Conservation (phyloP, 1,140 invertebrate genomes). For the Acyrthosiphon pisum region DNA sequence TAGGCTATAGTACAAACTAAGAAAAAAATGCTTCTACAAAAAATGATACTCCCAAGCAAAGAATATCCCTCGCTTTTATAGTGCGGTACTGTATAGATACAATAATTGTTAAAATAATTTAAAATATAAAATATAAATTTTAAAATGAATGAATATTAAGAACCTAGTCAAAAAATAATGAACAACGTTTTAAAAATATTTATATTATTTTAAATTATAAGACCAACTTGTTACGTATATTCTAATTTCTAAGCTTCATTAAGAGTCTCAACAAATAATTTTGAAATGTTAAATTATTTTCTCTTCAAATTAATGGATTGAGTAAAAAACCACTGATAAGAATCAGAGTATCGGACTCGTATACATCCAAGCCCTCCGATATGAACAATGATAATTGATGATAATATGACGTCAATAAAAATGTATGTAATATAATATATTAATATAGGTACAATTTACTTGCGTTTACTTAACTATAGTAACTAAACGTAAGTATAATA, state of each 20-base stretch:
- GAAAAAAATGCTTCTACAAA: neutral
- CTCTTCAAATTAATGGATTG: neutral
- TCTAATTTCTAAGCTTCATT: neutral
- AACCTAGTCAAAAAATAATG: neutral
- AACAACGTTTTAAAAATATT: neutral
- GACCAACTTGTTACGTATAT: neutral
- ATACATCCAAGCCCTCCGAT: neutral
- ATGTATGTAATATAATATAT: neutral
- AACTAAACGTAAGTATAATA: neutral
- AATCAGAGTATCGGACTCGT: neutral
- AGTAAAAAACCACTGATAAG: neutral
- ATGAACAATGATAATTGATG: neutral
- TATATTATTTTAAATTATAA: neutral
- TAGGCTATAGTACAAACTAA: neutral
- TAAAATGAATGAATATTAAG: neutral
- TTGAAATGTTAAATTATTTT: neutral
- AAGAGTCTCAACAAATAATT: neutral
- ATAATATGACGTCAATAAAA: neutral
- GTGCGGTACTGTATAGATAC: neutral
- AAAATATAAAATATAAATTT: no score
- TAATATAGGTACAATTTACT: neutral
- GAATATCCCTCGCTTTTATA: rapidly evolving
- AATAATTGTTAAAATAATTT: no score
- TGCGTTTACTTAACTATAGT: neutral
- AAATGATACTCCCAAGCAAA: neutral